Base-by-base conservation (phyloP, 2,797 vertebrate species). In the Megaceryle alcyon region DNA sequence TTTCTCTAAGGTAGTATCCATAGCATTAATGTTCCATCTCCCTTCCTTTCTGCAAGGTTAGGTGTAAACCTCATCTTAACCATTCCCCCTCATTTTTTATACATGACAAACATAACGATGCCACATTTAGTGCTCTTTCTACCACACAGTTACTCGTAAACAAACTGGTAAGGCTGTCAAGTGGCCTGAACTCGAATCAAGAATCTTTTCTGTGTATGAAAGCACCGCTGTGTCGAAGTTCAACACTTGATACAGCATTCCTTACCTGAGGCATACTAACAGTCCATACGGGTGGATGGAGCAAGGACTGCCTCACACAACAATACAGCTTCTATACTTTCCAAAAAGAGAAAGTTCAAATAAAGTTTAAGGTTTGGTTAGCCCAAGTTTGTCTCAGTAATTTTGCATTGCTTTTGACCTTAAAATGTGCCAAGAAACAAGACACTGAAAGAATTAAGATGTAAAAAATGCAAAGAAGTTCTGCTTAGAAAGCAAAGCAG, bases 401-500 rank as follows among this genome's bases (percentile, higher is more conserved):
- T 41, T 96, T 4, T 51, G 43, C 43, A 21, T 33, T 64, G 13
- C 57, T 89, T 90, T 93, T 88, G 63, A 70, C 61, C 60, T 91
- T 37, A 75, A 78, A 69, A 66, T 4, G 54, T 79, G 72, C 70
- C 88, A 70, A 86, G 66, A 72, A 94, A 61, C 37, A 85, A 39
- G n/a, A 53, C 28, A 39, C 10, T 35, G 35, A 54, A 83, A 83
- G 26, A 17, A 79, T 1, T 21, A 69, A 31, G 22, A 80, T 69
- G 73, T 17, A 10, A 37, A 77, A 68, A 59, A 13, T 10, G 9
- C 46, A 57, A 29, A 41, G 13, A 90, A 94, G 75, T 59, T 92
- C 78, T 84, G 78, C 81, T 73, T 12, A 18, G 75, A 83, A 83
- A 94, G 87, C 88, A 80, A 92, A 93, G 80, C 22, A 76, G 51